A percentile compares a stretch with the other conserved stretches of the same genome.
Conservation (phyloP, 1,140 invertebrate genomes). For the Nymphalis io region DNA sequence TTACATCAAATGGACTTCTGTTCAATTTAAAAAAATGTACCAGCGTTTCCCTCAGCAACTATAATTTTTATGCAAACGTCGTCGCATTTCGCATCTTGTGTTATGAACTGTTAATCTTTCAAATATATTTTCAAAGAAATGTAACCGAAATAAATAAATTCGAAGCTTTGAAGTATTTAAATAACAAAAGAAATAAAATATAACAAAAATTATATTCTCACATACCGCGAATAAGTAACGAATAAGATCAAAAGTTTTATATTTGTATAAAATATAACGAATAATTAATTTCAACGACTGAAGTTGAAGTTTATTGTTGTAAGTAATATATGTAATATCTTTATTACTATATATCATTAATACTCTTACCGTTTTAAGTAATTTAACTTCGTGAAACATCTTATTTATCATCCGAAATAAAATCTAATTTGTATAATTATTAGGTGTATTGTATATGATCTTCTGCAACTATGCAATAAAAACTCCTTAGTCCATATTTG, state of each 20-base stretch:
- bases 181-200: too few species aligned
- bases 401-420: neutral
- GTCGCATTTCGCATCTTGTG: too few species aligned
- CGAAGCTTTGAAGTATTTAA: too few species aligned
- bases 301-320: neutral
- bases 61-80: neutral
- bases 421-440: neutral
- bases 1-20: conserved; percentile 5
- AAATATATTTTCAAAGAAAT: too few species aligned
- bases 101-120: too few species aligned
- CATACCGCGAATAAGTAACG: too few species aligned
- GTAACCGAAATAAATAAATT: too few species aligned
- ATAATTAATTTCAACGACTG: neutral
- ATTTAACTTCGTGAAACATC: neutral
- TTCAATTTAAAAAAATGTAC: conserved; percentile 12
- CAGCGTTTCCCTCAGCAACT: neutral
- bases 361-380: neutral
- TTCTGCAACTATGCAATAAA: too few species aligned
- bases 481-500: too few species aligned
- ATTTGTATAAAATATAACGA: neutral
- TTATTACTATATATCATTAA: neutral
- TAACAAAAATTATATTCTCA: too few species aligned
- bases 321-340: neutral
- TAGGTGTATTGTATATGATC: too few species aligned
- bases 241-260: too few species aligned